These are phyloP conservation scores for Halichoeres trimaculatus DNA, from an alignment of 2,113 vertebrate species.

Conservation along the genomic window DNA sequence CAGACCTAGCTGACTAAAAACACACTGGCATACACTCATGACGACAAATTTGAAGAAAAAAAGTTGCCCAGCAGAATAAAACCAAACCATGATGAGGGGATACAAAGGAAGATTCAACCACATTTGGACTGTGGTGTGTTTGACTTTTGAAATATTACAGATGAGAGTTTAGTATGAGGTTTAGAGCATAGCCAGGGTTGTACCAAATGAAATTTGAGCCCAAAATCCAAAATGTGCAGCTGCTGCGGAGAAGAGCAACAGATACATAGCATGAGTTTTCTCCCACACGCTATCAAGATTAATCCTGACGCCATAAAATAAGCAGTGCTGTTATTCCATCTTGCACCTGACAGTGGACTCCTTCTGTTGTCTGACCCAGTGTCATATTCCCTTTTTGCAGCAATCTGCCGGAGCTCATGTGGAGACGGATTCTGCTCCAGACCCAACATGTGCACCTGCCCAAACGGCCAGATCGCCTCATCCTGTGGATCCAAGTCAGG, in stretches of 20 bases:
- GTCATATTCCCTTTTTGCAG: constrained; percentile 79
- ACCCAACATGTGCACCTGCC: constrained; percentile 99
- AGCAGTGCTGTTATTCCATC: constrained; percentile 12
- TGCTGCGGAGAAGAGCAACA: constrained; percentile 39
- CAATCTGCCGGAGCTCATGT: constrained; percentile 97
- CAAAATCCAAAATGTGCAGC: constrained; percentile 41
- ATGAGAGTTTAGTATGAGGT: constrained; percentile 44
- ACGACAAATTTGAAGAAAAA: constrained; percentile 42
- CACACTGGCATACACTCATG: constrained; percentile 48
- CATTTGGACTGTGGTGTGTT: constrained; percentile 45
- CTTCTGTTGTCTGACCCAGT: constrained; percentile 50
- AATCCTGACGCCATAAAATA: not conserved
- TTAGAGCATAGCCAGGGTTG: constrained; percentile 35
- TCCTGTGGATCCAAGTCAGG: constrained; percentile 98
- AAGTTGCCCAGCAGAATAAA: constrained; percentile 46
- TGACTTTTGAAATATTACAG: constrained; percentile 43
- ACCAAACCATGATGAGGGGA: constrained; percentile 38
- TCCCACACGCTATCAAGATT: constrained; percentile 28
- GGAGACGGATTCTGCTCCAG: constrained; percentile 99
- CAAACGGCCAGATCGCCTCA: constrained; percentile 92
- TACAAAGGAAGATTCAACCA: constrained; percentile 36
- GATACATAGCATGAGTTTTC: constrained; percentile 33
- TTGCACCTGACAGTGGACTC: constrained; percentile 24
- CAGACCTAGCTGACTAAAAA: constrained; percentile 38
- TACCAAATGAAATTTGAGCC: constrained; percentile 35